phyloP scores from a whole-genome alignment of 1,140 invertebrate species.

The Ceratina japonica region DNA sequence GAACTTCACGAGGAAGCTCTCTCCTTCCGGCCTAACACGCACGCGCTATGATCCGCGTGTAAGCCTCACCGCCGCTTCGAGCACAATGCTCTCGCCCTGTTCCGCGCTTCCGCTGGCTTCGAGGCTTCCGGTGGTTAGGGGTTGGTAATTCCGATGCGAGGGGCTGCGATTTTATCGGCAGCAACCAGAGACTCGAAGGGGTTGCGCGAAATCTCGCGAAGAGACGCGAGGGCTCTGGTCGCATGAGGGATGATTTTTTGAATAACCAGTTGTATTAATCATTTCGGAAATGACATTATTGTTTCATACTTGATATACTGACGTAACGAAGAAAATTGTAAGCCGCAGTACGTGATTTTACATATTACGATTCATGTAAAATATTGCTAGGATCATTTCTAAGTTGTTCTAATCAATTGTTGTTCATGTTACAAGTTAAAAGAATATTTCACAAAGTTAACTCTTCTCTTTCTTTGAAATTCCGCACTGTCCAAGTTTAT shows the following conservation, averaged over 20 bases:
- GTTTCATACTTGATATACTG: too few relatives aligned
- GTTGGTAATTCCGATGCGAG: slow-evolving; percentile 62
- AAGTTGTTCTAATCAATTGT: too few relatives aligned
- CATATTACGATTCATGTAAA: too few relatives aligned
- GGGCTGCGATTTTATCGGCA: slow-evolving; percentile 75
- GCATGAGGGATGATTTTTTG: slow-evolving; percentile 12
- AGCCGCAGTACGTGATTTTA: too few relatives aligned
- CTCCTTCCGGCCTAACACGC: background rate
- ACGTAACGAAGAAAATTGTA: too few relatives aligned
- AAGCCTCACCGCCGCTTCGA: slow-evolving; percentile 42
- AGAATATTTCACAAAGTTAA: too few relatives aligned
- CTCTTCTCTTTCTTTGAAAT: background rate
- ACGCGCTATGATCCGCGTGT: slow-evolving; percentile 54
- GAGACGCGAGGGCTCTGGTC: slow-evolving; percentile 67
- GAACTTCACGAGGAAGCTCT: slow-evolving; percentile 53
- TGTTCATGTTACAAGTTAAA: too few relatives aligned
- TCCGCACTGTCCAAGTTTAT: too few relatives aligned
- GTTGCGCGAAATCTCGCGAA: slow-evolving; percentile 64
- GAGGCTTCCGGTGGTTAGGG: slow-evolving; percentile 15
- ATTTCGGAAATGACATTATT: too few relatives aligned
- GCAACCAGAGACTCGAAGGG: slow-evolving; percentile 37
- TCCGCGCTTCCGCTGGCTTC: background rate
- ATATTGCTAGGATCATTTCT: too few relatives aligned
- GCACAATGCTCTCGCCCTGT: background rate
- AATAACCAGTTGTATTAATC: too few relatives aligned